phyloP scores from a whole-genome alignment of 2,113 vertebrate genomes.

The Lagopus muta region DNA sequence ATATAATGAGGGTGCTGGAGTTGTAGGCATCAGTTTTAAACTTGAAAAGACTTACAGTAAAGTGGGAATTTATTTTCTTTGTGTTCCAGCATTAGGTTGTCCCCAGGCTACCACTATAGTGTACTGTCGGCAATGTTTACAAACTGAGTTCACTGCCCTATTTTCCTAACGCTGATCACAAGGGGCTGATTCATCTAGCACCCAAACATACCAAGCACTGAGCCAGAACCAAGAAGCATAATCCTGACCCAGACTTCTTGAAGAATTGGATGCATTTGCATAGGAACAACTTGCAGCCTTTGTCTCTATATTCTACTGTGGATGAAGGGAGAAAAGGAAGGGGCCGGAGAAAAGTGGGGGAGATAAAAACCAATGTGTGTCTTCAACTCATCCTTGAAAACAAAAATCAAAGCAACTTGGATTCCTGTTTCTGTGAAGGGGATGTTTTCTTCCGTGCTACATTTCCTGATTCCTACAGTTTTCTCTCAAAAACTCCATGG shows the following conservation, averaged over 20 bases:
- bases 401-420: background rate
- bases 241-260: background rate
- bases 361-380: background rate
- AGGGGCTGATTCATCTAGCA: background rate
- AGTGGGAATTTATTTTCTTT: background rate
- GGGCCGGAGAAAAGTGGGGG: background rate
- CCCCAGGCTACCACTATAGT: background rate
- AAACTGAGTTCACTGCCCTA: background rate
- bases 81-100: background rate
- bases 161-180: background rate
- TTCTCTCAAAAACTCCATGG: background rate
- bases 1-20: background rate
- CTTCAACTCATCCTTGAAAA: background rate
- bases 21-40: background rate
- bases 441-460: background rate
- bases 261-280: background rate
- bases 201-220: background rate
- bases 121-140: background rate
- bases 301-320: background rate
- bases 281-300: background rate
- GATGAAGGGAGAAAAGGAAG: background rate
- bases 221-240: background rate
- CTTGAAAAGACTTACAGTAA: background rate
- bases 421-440: background rate
- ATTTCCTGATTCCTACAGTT: background rate